These are phyloP conservation scores for Alloscopus bannaensis DNA, from an alignment of 2,888 invertebrate genomes.

Conservation along the genomic window DNA sequence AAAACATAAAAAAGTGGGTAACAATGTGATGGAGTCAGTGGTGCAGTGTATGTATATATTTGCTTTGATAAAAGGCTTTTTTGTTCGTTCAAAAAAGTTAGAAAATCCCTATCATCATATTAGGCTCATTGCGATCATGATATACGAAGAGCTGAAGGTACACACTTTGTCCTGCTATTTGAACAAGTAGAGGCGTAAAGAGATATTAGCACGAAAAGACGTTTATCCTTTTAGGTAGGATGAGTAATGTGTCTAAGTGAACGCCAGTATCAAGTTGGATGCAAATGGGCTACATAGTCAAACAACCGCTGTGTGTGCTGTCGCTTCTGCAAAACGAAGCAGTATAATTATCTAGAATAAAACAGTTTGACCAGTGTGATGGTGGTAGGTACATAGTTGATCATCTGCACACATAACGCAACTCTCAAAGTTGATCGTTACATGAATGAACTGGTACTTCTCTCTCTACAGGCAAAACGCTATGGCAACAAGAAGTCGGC, in stretches of 20 bases:
- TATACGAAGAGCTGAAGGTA: no score
- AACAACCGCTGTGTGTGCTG: conserved; percentile 8
- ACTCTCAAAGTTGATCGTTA: neutral
- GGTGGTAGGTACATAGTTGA: conserved; percentile 10
- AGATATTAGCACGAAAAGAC: no score
- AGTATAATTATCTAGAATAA: conserved; percentile 21
- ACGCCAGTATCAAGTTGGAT: conserved; percentile 4
- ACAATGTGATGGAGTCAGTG: conserved; percentile 37
- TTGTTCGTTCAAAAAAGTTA: no score
- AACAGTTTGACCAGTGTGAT: conserved; percentile 27
- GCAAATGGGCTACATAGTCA: neutral
- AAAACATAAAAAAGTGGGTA: conserved; percentile 45
- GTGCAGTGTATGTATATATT: neutral
- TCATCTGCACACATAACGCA: conserved; percentile 6
- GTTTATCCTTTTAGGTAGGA: no score
- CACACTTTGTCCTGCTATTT: no score
- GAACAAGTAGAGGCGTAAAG: no score
- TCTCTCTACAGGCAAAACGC: no score
- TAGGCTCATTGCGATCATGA: no score
- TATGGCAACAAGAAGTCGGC: no score
- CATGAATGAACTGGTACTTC: conserved; percentile 44
- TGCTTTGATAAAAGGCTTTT: neutral
- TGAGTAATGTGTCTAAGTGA: no score
- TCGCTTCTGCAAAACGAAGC: conserved; percentile 7
- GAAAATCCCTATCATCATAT: no score